Base-by-base conservation (phyloP, 2,113 vertebrate species). In the Perognathus longimembris region DNA sequence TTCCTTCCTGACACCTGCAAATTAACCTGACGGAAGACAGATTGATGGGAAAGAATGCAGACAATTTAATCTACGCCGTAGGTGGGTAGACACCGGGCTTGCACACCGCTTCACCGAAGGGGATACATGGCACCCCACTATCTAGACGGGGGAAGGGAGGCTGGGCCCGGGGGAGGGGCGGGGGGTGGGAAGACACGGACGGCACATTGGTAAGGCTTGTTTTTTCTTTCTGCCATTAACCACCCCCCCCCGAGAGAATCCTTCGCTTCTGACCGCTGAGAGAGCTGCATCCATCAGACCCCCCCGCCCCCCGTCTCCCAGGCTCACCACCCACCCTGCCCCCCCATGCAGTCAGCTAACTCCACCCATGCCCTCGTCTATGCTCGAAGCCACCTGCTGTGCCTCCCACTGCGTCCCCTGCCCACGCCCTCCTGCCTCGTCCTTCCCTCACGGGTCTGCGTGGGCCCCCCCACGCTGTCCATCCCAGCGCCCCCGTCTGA, bases 71-170 rank as follows among this genome's bases (percentile, higher is more conserved):
- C 32, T 34, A 18, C 66, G 18, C 21, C 12, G 54, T 59, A 69
- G 1, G 1, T 42, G 6, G 22, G 10, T n/a, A 26, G 36, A 57
- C 32, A 5, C 6, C 1, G 26, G 50, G 40, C 74, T 21, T 54
- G 21, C 17, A 38, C 17, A 12, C n/a, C 64, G 24, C 18, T 57
- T 18, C 8, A 86, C 28, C 26, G 30, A 78, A 61, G 61, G 57
- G 6, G n/a, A 38, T 7, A 18, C 30, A n/a, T 4, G 0, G 17
- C 6, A 6, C 5, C 21, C 26, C 73, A 17, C 3, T 26, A 2
- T 4, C 32, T 6, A 21, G 30, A 22, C 30, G 18, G 24, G 36
- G 50, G 21, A 10, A 36, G 45, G 24, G 45, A 38, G n/a, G 34
- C 14, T 18, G 6, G n/a, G n/a, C 50, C 50, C 14, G 15, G 50